Base-by-base conservation (phyloP, 1,140 invertebrate species). In the Popillia japonica region DNA sequence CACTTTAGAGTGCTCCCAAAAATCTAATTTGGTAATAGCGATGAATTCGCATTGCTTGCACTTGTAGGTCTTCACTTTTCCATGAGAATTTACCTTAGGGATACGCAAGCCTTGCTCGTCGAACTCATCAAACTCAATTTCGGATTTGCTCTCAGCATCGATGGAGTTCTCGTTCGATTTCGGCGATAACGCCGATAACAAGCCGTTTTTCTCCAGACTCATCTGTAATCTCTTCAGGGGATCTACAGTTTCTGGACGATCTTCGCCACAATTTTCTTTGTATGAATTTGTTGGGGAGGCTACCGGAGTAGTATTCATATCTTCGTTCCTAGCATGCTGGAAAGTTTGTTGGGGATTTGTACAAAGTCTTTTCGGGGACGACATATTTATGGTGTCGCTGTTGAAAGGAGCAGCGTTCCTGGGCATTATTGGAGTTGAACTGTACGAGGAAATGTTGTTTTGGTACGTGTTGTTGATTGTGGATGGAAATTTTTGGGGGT, bases 31-130 rank as follows among this genome's bases (percentile, higher is more conserved):
- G 0, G 95, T 97, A 1, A 93, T 91, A 0, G 95, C 92, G 0
- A 94, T 90, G 81, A 94, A 94, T 17, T 93, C 91, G 85, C 98
- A 99, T 72, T 97, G 95, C 84, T 99, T 99, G 88, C 98, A 99
- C 82, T 94, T 93, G 86, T 95, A 96, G 0, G 92, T 93, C 87
- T 97, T 98, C 0, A 95, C 90, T 88, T 95, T 95, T 14, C 94
- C 93, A 78, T 96, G 93, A 0, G 92, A 93, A 83, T 95, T 95
- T 4, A 95, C 90, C 73, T 93, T 91, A 1, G 94, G 93, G 11
- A 92, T 88, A 10, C 91, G 86, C 0, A 94, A 85, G 9, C 90
- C 91, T 4, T 89, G 88, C 73, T 94, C 92, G 17, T 94, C 92
- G 14, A 89, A 90, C 3, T 91, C 90, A 68, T 86, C 87, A 20